phyloP scores from a whole-genome alignment of 2,888 invertebrate species.

The Ornithoptera priamus region DNA sequence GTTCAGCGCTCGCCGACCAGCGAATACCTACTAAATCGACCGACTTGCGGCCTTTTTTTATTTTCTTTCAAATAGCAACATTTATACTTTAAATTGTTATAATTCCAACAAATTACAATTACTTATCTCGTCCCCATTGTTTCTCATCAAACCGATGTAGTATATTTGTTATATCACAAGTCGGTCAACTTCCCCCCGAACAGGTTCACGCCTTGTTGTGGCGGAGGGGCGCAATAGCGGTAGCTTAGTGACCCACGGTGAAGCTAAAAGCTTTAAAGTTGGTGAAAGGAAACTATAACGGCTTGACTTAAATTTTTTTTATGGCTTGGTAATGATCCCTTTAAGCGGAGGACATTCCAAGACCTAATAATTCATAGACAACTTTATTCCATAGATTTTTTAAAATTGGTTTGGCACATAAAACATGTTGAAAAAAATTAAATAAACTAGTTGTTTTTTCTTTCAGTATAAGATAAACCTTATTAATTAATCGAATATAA shows the following conservation, averaged over 20 bases:
- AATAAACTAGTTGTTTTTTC: no score
- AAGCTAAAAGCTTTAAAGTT: no score
- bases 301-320: no score
- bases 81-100: conserved; percentile 23
- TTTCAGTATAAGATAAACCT: neutral
- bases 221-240: no score
- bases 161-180: neutral
- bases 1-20: conserved; percentile 2
- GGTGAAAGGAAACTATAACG: no score
- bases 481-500: conserved; percentile 38
- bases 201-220: conserved; percentile 1
- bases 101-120: conserved; percentile 25
- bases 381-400: no score
- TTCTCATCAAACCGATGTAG: neutral
- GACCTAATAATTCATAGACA: no score
- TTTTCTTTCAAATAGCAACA: conserved; percentile 21
- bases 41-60: conserved; percentile 1
- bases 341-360: no score
- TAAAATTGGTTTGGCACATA: no score
- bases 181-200: neutral
- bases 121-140: conserved; percentile 14
- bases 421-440: no score
- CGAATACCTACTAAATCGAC: conserved; percentile 21
- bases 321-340: no score
- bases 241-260: no score